phyloP scores from a whole-genome alignment of 2,888 invertebrate species.

The Drosophila greeni region DNA sequence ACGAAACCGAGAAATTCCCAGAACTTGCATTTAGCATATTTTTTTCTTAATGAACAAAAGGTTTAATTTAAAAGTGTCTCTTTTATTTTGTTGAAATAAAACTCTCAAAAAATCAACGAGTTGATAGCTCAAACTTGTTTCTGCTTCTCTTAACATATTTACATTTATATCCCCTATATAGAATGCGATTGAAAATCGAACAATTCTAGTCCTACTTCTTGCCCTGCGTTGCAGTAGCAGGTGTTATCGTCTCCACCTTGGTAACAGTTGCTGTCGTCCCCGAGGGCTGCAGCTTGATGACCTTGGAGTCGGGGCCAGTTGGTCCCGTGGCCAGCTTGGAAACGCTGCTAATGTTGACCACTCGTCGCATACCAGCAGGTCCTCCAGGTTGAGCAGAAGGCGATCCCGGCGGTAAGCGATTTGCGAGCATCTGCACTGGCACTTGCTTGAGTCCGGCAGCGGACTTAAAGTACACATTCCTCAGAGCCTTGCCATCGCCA shows the following conservation, averaged over 20 bases:
- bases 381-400: conserved; percentile 17
- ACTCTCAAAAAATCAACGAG: conserved; percentile 9
- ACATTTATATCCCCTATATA: conserved; percentile 1
- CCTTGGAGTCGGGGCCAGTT: conserved; percentile 44
- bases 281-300: conserved; percentile 47
- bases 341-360: conserved; percentile 51
- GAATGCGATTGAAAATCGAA: background rate
- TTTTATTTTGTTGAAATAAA: conserved; percentile 26
- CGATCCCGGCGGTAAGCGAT: conserved; percentile 34
- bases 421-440: conserved; percentile 57
- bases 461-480: conserved; percentile 58
- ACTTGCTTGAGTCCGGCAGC: conserved; percentile 50
- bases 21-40: conserved; percentile 16
- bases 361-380: conserved; percentile 52
- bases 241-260: conserved; percentile 1
- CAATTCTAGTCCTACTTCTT: conserved; percentile 11
- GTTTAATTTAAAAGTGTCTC: conserved; percentile 3
- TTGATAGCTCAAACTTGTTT: conserved; percentile 1
- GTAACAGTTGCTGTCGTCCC: conserved; percentile 13
- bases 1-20: conserved; percentile 20
- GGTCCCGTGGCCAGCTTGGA: conserved; percentile 43
- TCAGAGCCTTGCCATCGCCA: conserved; percentile 50
- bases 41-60: background rate
- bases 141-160: conserved; percentile 23
- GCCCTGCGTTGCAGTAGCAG: conserved; percentile 9